Percentiles rank a stretch among this genome's conserved stretches.
Conservation (phyloP, 2,888 invertebrate genomes). For the Scaptodrosophila latifasciaeformis region DNA sequence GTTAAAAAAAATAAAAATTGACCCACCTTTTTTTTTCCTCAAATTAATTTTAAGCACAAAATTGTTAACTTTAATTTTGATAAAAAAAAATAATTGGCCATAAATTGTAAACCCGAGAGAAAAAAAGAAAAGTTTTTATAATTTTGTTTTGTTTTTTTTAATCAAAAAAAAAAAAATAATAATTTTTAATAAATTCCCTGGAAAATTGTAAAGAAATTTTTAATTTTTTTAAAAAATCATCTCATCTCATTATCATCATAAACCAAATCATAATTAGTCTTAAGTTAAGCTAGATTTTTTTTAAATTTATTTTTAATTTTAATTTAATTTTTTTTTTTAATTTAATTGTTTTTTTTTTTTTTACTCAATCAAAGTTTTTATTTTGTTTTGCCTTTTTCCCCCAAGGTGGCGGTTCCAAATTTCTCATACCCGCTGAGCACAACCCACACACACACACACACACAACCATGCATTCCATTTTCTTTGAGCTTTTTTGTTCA, state of each 20-base stretch:
- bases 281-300: neutral
- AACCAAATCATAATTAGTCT: neutral
- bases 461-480: no score
- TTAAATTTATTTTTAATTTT: neutral
- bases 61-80: neutral
- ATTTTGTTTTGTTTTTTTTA: no score
- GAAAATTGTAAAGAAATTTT: neutral
- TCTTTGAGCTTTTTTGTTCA: no score
- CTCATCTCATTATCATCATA: neutral
- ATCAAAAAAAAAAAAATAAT: neutral
- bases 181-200: slow-evolving; percentile 1
- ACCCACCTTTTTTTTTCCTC: neutral
- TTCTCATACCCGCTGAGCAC: no score
- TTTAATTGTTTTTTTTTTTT: slow-evolving; percentile 47
- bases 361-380: slow-evolving; percentile 9
- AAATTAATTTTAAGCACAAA: slow-evolving; percentile 3
- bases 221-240: neutral
- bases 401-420: no score
- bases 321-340: neutral
- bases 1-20: neutral
- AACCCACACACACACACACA: no score
- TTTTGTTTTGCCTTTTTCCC: no score
- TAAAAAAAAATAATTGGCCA: neutral
- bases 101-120: neutral
- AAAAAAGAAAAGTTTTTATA: neutral